Conservation (phyloP, 2,113 vertebrate genomes). For the Tylochromis polylepis region DNA sequence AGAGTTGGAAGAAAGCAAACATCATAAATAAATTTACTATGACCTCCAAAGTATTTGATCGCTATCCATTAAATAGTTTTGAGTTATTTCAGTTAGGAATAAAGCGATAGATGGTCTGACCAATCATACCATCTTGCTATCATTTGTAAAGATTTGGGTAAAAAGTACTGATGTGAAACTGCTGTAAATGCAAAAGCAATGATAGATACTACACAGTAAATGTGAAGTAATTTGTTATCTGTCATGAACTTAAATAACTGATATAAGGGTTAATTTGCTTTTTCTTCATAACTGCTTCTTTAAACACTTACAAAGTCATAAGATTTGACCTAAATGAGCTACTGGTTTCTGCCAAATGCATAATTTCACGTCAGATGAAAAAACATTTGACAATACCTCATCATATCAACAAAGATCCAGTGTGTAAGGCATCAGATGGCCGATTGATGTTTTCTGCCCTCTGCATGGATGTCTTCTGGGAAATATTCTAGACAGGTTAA, state of each 20-base stretch:
- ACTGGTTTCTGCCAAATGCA: not conserved
- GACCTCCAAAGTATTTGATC: not conserved
- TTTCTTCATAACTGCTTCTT: not conserved
- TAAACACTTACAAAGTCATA: not conserved
- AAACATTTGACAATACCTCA: conserved; percentile 50
- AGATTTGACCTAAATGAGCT: not conserved
- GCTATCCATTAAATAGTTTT: not conserved
- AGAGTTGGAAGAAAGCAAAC: not conserved
- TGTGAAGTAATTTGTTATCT: not conserved
- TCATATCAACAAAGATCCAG: conserved; percentile 54
- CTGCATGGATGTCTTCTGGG: conserved; percentile 66
- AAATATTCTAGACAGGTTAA: conserved; percentile 43
- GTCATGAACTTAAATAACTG: not conserved
- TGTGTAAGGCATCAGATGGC: conserved; percentile 47
- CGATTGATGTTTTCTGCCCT: conserved; percentile 68
- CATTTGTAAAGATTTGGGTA: not conserved
- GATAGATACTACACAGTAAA: not conserved
- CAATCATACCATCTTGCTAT: not conserved
- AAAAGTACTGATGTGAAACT: not conserved
- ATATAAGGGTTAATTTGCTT: not conserved
- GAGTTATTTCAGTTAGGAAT: not conserved
- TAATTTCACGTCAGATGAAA: not conserved
- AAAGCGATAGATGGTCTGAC: not conserved
- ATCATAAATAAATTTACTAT: not conserved
- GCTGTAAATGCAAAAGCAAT: not conserved